Evolutionary conservation across 1,140 invertebrate species (phyloP), one percentile per base, ranked within the genome.

Genomic region (Drosophila erecta): DNA sequence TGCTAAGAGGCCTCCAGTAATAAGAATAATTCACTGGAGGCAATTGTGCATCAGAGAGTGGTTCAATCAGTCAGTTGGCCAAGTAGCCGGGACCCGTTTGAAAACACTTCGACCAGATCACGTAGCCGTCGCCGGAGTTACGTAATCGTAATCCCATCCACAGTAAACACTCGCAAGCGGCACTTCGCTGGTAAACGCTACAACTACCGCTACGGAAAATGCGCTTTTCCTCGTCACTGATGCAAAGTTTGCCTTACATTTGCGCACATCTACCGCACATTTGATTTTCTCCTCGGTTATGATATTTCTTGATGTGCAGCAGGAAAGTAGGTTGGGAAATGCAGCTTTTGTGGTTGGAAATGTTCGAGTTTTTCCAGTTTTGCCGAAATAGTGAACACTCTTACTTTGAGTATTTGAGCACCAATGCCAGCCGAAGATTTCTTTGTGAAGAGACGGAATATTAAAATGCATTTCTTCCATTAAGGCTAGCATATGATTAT

Each of bases 21-120:
- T 67, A 56, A 70, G 66, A 70, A 70, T 70, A 46, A 56, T 67
- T 70, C 38, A 33, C 47, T 17, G n/a, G 3, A 40, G 24, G 17
- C 40, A 30, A 37, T 41, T 46, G 49, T 40, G 38, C 51, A 44
- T 22, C 47, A 53, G 57, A 51, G 53, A 75, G 51, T 75, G 72
- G 72, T 75, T 75, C 72, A 75, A 65, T 75, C 72, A 75, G 72
- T 75, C 72, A 75, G 72, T 75, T 75, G 72, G 72, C 71, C 72
- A 75, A 62, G 64, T 69, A 14, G 64, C 41, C 62, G 66, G 66
- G 50, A 70, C 64, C 43, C 43, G 66, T 70, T 69, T 47, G 27
- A 47, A 51, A 54, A 41, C 47, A 70, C 47, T 35, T 44, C 24
- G 41, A 46, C 37, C 44, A 43, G 38, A 20, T 70, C 66, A 70